Evolutionary conservation across 1,140 invertebrate genomes (phyloP).

Genomic region (Polyergus mexicanus): DNA sequence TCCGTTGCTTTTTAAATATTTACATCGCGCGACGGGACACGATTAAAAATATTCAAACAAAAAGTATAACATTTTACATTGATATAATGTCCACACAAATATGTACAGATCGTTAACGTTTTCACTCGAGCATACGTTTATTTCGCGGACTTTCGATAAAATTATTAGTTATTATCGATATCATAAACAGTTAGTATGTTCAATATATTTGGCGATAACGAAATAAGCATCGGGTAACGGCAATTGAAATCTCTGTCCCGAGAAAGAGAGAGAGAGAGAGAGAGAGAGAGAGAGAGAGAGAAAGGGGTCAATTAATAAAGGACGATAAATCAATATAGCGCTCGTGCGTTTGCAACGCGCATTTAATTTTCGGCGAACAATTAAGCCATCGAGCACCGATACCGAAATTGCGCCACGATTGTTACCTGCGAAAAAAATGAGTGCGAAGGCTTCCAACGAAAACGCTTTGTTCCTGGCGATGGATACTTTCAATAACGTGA

Average conservation of each 20-base stretch:
- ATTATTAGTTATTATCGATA: conserved; percentile 21
- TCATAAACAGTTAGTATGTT: neutral
- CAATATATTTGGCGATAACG: neutral
- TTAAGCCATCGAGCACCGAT: neutral
- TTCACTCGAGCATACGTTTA: neutral
- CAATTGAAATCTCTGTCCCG: conserved; percentile 17
- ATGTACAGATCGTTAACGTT: neutral
- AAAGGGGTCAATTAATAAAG: conserved; percentile 49
- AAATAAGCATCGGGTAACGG: conserved; percentile 37
- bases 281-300: too few relatives aligned
- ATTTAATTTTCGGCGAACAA: conserved; percentile 41
- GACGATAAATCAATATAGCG: conserved; percentile 38
- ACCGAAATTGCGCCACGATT: neutral
- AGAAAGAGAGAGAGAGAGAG: too few relatives aligned
- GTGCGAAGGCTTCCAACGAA: neutral
- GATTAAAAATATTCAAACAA: neutral
- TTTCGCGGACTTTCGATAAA: neutral
- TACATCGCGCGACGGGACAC: neutral
- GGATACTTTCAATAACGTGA: neutral
- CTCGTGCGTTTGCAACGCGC: neutral
- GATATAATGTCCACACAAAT: neutral
- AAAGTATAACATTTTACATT: neutral
- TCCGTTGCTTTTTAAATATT: conserved; percentile 3
- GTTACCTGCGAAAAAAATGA: neutral
- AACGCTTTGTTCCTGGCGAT: neutral